Conservation (phyloP, 2,888 invertebrate species). For the Slavum lentiscoides region DNA sequence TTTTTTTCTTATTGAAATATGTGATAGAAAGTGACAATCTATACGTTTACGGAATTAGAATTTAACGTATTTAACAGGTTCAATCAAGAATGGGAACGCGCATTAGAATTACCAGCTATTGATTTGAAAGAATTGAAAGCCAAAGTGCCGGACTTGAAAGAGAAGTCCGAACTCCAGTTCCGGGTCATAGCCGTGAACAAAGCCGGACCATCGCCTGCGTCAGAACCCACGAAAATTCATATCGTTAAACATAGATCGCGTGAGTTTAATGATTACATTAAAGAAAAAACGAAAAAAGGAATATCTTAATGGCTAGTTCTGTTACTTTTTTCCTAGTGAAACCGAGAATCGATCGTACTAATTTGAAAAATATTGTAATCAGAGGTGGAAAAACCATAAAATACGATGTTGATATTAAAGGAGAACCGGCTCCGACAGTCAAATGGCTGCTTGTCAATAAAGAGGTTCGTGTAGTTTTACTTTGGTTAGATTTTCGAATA, state of each 20-base stretch:
- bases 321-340: conserved; percentile 70
- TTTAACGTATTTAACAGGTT: conserved; percentile 58
- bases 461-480: conserved; percentile 62
- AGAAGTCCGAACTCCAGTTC: conserved; percentile 90
- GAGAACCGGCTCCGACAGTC: conserved; percentile 93
- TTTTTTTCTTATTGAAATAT: too few relatives aligned
- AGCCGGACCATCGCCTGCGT: conserved; percentile 86
- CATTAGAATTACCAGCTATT: conserved; percentile 79
- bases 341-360: conserved; percentile 94
- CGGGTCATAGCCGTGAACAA: conserved; percentile 89
- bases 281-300: too few relatives aligned
- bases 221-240: conserved; percentile 87
- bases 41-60: too few relatives aligned
- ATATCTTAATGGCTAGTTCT: background rate
- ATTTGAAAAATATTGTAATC: conserved; percentile 84
- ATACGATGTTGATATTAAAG: conserved; percentile 90
- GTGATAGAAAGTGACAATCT: too few relatives aligned
- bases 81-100: conserved; percentile 87
- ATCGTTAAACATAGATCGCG: conserved; percentile 84
- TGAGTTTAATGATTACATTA: conserved; percentile 63
- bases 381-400: conserved; percentile 90
- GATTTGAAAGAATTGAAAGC: conserved; percentile 72
- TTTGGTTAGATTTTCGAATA: background rate
- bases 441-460: conserved; percentile 85
- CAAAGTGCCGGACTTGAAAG: conserved; percentile 82